Base-by-base conservation (phyloP, 1,140 invertebrate genomes). In the Bombus sylvicola region DNA sequence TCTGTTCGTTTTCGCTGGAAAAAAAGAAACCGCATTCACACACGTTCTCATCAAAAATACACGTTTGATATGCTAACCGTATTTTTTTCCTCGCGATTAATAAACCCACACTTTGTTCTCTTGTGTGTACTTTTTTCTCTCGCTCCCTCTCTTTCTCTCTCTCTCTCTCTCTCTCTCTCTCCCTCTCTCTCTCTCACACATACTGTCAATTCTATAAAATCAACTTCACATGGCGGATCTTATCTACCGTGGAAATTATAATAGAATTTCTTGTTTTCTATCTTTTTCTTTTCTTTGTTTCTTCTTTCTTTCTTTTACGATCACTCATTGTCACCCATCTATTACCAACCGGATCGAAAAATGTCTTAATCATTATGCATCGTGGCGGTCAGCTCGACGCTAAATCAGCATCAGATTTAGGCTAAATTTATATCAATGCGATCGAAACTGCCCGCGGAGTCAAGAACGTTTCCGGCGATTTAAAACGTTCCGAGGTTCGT, bases 1-100 rank as follows among this genome's bases (percentile, higher is more conserved):
- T 72, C n/a, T 41, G 53, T 34, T 59, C 31, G 75, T 53, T 84
- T 28, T 80, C n/a, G 53, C 74, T 12, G 74, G 43, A 28, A 68
- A 39, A 80, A 78, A 85, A 69, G 43, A 71, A 84, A 72, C 31
- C 41, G 57, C 83, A 85, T 43, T 80, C 77, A 53, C 22, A 80
- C 83, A 53, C 34, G 78, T 80, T 78, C 47, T 83, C 87, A 88
- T 87, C 85, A 80, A 89, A 86, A 80, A 84, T 83, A 89, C 88
- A 83, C 74, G 85, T 81, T 77, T 83, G 78, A 86, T 87, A 88
- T 87, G 80, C 73, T 88, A 80, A 64, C 75, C 25, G 57, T 64
- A 39, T 53, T 15, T 75, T 31, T 31, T 66, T 31, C 25, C 47
- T 74, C 41, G 47, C 79, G 39, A 73, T 85, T 57, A 57, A 41